Base-by-base conservation (phyloP, 2,888 invertebrate genomes). In the Sphecodes monilicornis region DNA sequence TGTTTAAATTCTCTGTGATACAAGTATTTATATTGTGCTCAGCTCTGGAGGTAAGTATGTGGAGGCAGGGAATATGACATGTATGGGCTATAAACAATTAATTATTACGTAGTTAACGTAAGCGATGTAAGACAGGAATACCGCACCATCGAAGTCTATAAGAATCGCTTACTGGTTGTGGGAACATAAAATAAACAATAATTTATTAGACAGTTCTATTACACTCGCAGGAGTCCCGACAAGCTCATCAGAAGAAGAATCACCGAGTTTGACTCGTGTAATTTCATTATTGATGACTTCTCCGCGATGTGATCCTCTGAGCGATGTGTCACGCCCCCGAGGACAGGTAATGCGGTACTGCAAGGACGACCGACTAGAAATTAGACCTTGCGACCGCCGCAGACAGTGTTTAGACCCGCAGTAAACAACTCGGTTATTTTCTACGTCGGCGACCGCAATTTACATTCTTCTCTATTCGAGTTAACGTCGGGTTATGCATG, bases 391-490 rank as follows among this genome's bases (percentile, higher is more conserved):
- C 68, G 69, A 84, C 79, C 82, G 79, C 82, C 72, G 46, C 13
- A 60, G 43, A 76, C 60, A 66, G 50, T 66, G 16, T 66, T 32
- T 69, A 57, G 80, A 83, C 72, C 66, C 71, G 75, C 71, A 80
- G 87, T 80, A 82, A 50, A 29, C 57, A 73, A 29, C 29, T 36
- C 68, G 83, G 78, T 80, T 77, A 80, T 88, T 88, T 86, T 43
- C 73, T 69, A 41, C 43, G 60, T 16, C 16, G 41, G 57, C 85
- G 80, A 79, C 79, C 85, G 89, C 89, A 91, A 93, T 93, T 93
- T 93, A 93, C 92, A 92, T 93, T 93, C 92, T 92, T 92, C 91
- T 89, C 88, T 86, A 91, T 90, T 90, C 90, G 57, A 71, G 71
- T 71, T 29, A n/a, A n/a, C n/a, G n/a, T n/a, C n/a, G n/a, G n/a